These are phyloP conservation scores for Sycophila sp. DNA, from an alignment of 1,140 invertebrate genomes.

Conservation along the genomic window DNA sequence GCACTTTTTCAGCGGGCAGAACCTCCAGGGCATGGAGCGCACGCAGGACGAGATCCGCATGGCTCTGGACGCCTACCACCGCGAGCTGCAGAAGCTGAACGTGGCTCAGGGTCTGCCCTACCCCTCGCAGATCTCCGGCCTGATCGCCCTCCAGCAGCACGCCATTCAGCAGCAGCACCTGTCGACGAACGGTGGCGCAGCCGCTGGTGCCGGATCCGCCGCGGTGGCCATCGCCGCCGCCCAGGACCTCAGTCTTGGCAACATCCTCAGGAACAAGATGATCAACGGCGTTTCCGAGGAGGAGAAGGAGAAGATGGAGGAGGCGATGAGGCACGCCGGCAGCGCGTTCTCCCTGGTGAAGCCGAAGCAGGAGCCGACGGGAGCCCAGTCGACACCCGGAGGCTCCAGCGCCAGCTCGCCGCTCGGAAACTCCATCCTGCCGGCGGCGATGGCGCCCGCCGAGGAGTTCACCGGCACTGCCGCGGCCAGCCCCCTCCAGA, in stretches of 20 bases:
- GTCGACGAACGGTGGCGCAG: slow-evolving; percentile 73
- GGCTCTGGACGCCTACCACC: slow-evolving; percentile 90
- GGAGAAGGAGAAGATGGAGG: slow-evolving; percentile 74
- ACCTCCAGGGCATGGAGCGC: slow-evolving; percentile 74
- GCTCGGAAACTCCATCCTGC: slow-evolving; percentile 82
- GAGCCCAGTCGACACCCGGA: slow-evolving; percentile 71
- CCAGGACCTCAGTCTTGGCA: slow-evolving; percentile 87
- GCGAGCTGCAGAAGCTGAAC: slow-evolving; percentile 89
- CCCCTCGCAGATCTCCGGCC: slow-evolving; percentile 72
- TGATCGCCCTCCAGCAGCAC: slow-evolving; percentile 80
- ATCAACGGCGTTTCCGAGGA: slow-evolving; percentile 76
- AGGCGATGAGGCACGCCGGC: slow-evolving; percentile 80
- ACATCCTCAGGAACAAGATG: slow-evolving; percentile 72
- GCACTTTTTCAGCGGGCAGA: slow-evolving; percentile 78
- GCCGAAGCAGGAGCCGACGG: slow-evolving; percentile 82
- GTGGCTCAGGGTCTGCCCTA: slow-evolving; percentile 66
- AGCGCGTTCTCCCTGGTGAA: slow-evolving; percentile 86
- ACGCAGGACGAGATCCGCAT: slow-evolving; percentile 88
- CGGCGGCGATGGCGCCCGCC: slow-evolving; percentile 78
- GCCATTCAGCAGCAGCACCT: slow-evolving; percentile 72
- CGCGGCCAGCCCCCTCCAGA: slow-evolving; percentile 89
- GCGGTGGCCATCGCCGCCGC: slow-evolving; percentile 75
- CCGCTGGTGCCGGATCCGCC: slow-evolving; percentile 74
- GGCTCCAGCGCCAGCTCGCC: slow-evolving; percentile 78
- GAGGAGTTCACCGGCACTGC: slow-evolving; percentile 82